phyloP scores from a whole-genome alignment of 2,888 invertebrate genomes.

The Endotricha flammealis region DNA sequence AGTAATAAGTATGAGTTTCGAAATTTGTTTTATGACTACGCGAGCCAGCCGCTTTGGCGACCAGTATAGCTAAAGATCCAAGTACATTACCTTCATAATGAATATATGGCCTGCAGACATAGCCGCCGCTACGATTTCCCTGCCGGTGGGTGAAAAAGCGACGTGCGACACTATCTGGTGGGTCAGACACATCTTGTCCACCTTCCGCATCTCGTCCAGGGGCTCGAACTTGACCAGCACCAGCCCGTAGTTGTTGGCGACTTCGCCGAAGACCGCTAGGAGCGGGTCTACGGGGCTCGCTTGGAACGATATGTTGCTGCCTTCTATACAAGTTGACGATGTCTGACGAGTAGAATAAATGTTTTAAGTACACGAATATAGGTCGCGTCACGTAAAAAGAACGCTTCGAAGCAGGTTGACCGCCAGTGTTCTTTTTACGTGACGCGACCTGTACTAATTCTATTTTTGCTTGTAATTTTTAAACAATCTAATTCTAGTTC shows the following conservation, averaged over 20 bases:
- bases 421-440: too few species aligned
- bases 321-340: slow-evolving; percentile 40
- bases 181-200: slow-evolving; percentile 47
- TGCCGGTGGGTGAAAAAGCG: slow-evolving; percentile 51
- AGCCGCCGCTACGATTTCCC: slow-evolving; percentile 53
- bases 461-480: too few species aligned
- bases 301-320: slow-evolving; percentile 45
- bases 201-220: slow-evolving; percentile 20
- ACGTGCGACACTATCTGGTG: slow-evolving; percentile 60
- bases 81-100: slow-evolving; percentile 24
- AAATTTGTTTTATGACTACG: too few species aligned
- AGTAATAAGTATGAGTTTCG: too few species aligned
- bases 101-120: slow-evolving; percentile 69
- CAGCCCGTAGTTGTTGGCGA: slow-evolving; percentile 50
- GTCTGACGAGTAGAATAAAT: too few species aligned
- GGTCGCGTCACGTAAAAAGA: too few species aligned
- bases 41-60: too few species aligned
- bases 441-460: too few species aligned
- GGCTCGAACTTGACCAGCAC: slow-evolving; percentile 30
- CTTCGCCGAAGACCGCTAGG: slow-evolving; percentile 47
- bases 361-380: too few species aligned
- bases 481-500: too few species aligned
- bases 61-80: too few species aligned
- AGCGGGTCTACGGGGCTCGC: slow-evolving; percentile 57
- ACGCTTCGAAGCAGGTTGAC: too few species aligned